Conservation (phyloP, 1,140 invertebrate genomes). For the Caerostris darwini region DNA sequence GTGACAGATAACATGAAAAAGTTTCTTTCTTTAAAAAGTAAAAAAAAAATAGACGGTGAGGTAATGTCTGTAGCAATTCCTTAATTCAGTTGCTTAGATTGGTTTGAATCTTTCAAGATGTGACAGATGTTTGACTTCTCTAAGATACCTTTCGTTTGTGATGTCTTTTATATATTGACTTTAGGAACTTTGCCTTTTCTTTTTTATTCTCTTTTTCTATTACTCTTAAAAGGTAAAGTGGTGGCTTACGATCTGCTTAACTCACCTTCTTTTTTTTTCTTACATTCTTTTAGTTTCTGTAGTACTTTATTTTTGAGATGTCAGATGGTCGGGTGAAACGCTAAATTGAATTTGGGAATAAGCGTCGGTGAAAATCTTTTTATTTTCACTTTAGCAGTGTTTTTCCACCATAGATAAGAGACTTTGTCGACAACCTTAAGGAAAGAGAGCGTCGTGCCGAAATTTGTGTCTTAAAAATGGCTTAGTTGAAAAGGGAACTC, state of each 20-base stretch:
- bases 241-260: neutral
- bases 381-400: neutral
- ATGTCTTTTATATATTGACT: slow-evolving; percentile 58
- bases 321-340: neutral
- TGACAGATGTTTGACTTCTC: slow-evolving; percentile 57
- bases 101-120: slow-evolving; percentile 36
- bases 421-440: neutral
- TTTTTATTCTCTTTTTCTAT: too few species aligned
- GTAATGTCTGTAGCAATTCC: neutral
- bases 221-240: slow-evolving; percentile 4
- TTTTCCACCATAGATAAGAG: neutral
- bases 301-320: neutral
- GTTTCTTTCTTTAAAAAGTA: neutral
- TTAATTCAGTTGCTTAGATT: slow-evolving; percentile 14
- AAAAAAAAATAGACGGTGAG: too few species aligned
- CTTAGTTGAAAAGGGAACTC: neutral
- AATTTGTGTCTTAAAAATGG: neutral
- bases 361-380: slow-evolving; percentile 19
- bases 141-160: neutral
- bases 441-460: neutral
- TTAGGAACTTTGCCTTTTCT: neutral
- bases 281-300: neutral
- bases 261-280: neutral
- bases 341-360: slow-evolving; percentile 38
- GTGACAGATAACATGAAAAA: neutral